Conservation (phyloP, 2,888 invertebrate species). For the Trimorus sp. region DNA sequence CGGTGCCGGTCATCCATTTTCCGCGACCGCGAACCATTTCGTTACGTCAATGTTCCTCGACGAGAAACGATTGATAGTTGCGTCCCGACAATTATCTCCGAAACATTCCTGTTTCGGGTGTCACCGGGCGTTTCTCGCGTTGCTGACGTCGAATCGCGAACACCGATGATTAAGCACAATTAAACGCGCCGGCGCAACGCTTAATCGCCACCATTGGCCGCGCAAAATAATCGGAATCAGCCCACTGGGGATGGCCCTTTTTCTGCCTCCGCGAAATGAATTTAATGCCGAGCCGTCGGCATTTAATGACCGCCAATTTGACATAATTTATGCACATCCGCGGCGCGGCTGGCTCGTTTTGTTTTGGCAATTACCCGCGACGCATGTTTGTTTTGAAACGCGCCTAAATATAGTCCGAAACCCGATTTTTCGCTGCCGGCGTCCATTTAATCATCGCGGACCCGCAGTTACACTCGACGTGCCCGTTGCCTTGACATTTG, state of each 20-base stretch:
- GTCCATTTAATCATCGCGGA: too few relatives aligned
- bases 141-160: constrained; percentile 16
- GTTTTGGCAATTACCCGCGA: constrained; percentile 6
- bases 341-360: background rate
- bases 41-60: constrained; percentile 46
- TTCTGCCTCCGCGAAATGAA: constrained; percentile 2
- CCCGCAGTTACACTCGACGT: too few relatives aligned
- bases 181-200: constrained; percentile 38
- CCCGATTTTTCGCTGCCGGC: too few relatives aligned
- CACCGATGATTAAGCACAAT: constrained; percentile 48
- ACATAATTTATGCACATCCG: constrained; percentile 18
- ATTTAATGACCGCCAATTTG: constrained; percentile 29
- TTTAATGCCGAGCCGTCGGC: constrained; percentile 3
- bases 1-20: constrained; percentile 25
- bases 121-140: constrained; percentile 34
- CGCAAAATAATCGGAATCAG: constrained; percentile 23
- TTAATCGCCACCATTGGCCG: background rate
- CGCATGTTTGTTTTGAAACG: constrained; percentile 8
- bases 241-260: background rate
- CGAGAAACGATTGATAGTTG: constrained; percentile 45
- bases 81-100: constrained; percentile 21
- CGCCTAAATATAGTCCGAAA: too few relatives aligned
- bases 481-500: too few relatives aligned
- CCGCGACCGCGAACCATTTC: constrained; percentile 5
- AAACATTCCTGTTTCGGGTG: constrained; percentile 24